A percentile compares a stretch with the other conserved stretches of the same genome.
Evolutionary conservation across 2,797 vertebrate species (phyloP).

Genomic region (Xyrichtys novacula): DNA sequence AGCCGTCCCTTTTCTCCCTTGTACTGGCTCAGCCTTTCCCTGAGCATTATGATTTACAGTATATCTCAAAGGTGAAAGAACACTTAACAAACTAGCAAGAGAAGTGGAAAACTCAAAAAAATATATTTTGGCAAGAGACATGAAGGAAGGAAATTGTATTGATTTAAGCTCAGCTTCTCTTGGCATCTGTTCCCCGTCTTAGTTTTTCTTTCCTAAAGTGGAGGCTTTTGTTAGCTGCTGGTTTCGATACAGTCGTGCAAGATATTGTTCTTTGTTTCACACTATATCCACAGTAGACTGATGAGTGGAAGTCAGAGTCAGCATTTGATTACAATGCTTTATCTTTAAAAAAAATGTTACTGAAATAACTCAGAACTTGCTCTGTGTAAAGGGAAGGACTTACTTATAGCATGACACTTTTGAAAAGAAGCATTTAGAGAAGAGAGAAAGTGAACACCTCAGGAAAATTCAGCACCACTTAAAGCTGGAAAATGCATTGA

Average conservation of each 20-base stretch:
- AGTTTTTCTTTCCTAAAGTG: constrained; percentile 59
- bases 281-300: constrained; percentile 52
- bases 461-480: constrained; percentile 1
- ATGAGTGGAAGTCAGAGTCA: constrained; percentile 57
- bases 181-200: constrained; percentile 65
- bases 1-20: constrained; percentile 37
- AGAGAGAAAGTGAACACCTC: neutral
- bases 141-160: constrained; percentile 78
- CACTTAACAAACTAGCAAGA: constrained; percentile 27
- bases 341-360: constrained; percentile 13
- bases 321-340: constrained; percentile 29
- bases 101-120: constrained; percentile 59
- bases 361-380: neutral
- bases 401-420: constrained; percentile 1
- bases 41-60: constrained; percentile 66
- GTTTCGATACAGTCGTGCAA: constrained; percentile 60
- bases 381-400: constrained; percentile 11
- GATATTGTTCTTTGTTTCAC: constrained; percentile 64
- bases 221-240: constrained; percentile 64
- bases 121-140: constrained; percentile 68
- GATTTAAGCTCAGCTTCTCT: constrained; percentile 78
- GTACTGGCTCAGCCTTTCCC: constrained; percentile 34
- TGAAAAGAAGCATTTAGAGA: constrained; percentile 16
- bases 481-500: neutral
- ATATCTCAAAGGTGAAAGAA: constrained; percentile 49